Base-by-base conservation (phyloP, 2,797 vertebrate species). In the Muscicapa comitata region DNA sequence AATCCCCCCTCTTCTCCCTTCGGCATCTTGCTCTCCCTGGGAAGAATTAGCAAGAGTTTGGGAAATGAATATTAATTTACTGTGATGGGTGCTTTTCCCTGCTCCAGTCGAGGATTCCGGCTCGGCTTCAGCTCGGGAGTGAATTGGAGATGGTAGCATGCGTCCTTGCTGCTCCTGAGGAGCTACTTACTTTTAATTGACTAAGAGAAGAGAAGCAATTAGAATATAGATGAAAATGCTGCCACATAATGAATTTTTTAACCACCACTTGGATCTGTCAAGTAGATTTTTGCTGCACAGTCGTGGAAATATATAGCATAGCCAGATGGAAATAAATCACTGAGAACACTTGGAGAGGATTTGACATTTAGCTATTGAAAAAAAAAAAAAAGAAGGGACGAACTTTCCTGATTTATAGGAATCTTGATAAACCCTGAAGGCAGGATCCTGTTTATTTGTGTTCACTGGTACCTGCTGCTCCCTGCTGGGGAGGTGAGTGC, bases 171-270 rank as follows among this genome's bases (percentile, higher is more conserved):
- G 86, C 90, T 95, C 91, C 76, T 58, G 86, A 88, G 93, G 90
- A 95, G 95, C 94, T 95, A 38, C 96, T 95, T 86, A 24, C 53
- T 93, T 87, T 88, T 94, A 92, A 92, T 86, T 92, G 90, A 66
- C 86, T 84, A 59, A 84, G 93, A 65, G 86, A 74, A 93, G 86
- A 82, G 94, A 85, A 84, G 95, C 94, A 93, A 84, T 95, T 95
- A 93, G 80, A 91, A 81, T 78, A 63, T 24, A 94, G 93, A 94
- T 95, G 94, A 86, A 93, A 92, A 93, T 47, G 55, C 93, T 88
- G 88, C 92, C 94, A 81, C 76, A 13, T 88, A 86, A 93, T 94
- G 92, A 95, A 92, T 88, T 88, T 88, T 95, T 95, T 93, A 94
- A 94, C 90, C 86, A 89, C 92, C 88, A 79, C 94, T 95, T 76